Evolutionary conservation across 2,888 invertebrate species (phyloP), one percentile per base, ranked within the genome.

Genomic region (Drosophila atripex): DNA sequence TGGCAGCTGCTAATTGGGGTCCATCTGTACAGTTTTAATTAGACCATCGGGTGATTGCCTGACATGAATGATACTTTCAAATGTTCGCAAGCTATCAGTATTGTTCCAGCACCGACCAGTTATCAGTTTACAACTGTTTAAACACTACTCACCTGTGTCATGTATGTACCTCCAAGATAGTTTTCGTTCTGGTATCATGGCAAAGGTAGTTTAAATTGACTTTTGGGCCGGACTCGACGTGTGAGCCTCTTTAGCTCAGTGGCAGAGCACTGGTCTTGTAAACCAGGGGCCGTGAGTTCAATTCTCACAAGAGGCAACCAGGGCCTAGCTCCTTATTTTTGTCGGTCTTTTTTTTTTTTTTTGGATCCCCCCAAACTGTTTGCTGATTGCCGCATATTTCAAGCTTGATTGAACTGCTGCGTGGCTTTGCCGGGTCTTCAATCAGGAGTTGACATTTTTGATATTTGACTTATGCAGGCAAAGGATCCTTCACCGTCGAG

Each of bases 271-370:
- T 95, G 95, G 95, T 95, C 95, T 96, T 95, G 95, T 95, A 95
- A 95, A 95, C 95, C 95, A 95, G 95, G 95, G 95, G 95, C 95
- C 95, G 95, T 95, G 95, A 95, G 95, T 95, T 95, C 95, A 95
- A 95, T 95, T 95, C 95, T 95, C 95, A 95, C 95, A 95, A 95
- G 95, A 95, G 95, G 95, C 84, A 95, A 45, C 35, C 1, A 14
- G 39, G 39, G n/a, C 14, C 14, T 6, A 14, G 39, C 21, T 12
- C 43, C 3, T 1, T 3, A 5, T 47, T 16, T 47, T 49, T 49
- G 32, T 49, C 6, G 1, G 1, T 18, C 18, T 18, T n/a, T 16
- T 45, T 38, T 28, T 18, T n/a, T 16, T 45, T 38, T 28, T 51
- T 49, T 35, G n/a, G 16, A 14, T 7, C 9, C 2, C 43, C 6